Evolutionary conservation across 2,888 invertebrate genomes (phyloP).

Genomic region (Cheilosia pagana): DNA sequence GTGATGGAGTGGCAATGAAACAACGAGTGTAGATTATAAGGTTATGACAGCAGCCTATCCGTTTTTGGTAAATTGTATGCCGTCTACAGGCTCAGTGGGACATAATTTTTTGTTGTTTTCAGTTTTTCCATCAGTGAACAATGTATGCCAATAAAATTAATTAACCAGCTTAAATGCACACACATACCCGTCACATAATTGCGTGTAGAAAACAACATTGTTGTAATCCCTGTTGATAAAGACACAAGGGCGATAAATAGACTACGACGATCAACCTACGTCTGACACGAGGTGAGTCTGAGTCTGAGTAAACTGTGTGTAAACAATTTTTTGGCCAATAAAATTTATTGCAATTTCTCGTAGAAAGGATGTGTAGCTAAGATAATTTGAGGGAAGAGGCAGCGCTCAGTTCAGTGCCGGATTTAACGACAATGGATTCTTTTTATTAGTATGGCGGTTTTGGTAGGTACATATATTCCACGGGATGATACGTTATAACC

Average conservation of each 20-base stretch:
- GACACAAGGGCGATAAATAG: constrained; percentile 3
- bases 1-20: background rate
- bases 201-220: background rate
- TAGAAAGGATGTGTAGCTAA: constrained; percentile 3
- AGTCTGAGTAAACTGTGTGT: constrained; percentile 18
- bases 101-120: constrained; percentile 52
- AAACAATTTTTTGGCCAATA: constrained; percentile 22
- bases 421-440: constrained; percentile 61
- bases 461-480: background rate
- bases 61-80: background rate
- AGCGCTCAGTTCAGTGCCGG: constrained; percentile 10
- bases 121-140: constrained; percentile 38
- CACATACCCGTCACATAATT: background rate
- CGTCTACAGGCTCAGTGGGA: constrained; percentile 7
- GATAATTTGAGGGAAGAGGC: constrained; percentile 1
- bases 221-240: constrained; percentile 16
- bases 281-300: constrained; percentile 8
- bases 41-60: constrained; percentile 32
- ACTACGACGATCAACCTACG: constrained; percentile 23
- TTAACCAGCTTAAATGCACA: constrained; percentile 23
- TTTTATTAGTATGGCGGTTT: constrained; percentile 31
- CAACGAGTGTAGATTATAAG: constrained; percentile 17
- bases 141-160: constrained; percentile 55
- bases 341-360: constrained; percentile 39
- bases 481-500: constrained; percentile 46